These are phyloP conservation scores for Cartodere bifasciata DNA, from an alignment of 2,888 invertebrate genomes.

Conservation along the genomic window DNA sequence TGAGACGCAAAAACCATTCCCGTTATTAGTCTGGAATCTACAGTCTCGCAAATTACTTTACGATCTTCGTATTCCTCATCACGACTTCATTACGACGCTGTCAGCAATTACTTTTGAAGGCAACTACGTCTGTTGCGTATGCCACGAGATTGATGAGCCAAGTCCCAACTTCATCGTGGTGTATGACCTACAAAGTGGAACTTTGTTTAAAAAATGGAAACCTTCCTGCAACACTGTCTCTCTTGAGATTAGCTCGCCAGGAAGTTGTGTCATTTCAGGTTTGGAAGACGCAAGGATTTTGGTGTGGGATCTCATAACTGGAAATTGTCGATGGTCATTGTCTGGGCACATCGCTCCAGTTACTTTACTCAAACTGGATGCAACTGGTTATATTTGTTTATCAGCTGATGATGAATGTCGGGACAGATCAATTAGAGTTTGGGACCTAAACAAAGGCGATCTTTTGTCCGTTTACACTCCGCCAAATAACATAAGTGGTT, in stretches of 20 bases:
- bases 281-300: slow-evolving; percentile 70
- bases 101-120: slow-evolving; percentile 80
- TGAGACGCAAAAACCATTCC: slow-evolving; percentile 86
- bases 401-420: slow-evolving; percentile 60
- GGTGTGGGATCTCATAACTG: slow-evolving; percentile 78
- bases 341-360: slow-evolving; percentile 70
- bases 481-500: slow-evolving; percentile 57
- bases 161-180: slow-evolving; percentile 82
- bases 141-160: slow-evolving; percentile 59
- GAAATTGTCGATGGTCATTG: slow-evolving; percentile 65
- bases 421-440: slow-evolving; percentile 65
- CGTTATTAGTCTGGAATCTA: slow-evolving; percentile 79
- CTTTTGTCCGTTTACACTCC: slow-evolving; percentile 70
- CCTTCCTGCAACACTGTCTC: slow-evolving; percentile 72
- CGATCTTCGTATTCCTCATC: slow-evolving; percentile 77
- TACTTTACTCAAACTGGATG: slow-evolving; percentile 58
- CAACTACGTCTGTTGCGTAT: slow-evolving; percentile 60
- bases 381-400: slow-evolving; percentile 57
- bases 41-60: slow-evolving; percentile 72
- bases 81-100: slow-evolving; percentile 74
- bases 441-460: slow-evolving; percentile 69
- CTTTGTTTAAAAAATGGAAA: slow-evolving; percentile 85
- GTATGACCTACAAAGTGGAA: slow-evolving; percentile 81
- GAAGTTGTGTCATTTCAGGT: slow-evolving; percentile 73
- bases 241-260: slow-evolving; percentile 72